Evolutionary conservation across 2,797 vertebrate genomes (phyloP).

Genomic region (Enteromius anoplus): DNA sequence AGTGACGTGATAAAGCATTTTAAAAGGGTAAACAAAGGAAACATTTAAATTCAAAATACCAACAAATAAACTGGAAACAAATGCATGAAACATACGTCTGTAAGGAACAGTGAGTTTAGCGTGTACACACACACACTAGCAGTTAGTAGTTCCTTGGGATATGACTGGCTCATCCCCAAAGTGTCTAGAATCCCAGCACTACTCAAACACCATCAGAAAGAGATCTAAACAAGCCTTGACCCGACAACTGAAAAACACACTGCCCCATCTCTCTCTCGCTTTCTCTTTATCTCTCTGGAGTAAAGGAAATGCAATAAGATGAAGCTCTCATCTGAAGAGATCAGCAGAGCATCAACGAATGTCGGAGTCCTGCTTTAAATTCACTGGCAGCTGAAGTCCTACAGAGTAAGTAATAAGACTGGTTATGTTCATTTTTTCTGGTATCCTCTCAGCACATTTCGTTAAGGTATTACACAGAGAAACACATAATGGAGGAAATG

Average conservation of each 20-base stretch:
- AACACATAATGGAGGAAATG: neutral
- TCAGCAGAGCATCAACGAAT: slow-evolving; percentile 30
- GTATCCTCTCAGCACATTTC: neutral
- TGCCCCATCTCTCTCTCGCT: neutral
- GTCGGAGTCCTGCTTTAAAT: slow-evolving; percentile 23
- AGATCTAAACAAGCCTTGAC: slow-evolving; percentile 29
- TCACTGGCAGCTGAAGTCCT: slow-evolving; percentile 4
- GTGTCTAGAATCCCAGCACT: slow-evolving; percentile 6
- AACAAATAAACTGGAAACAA: neutral
- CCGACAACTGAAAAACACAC: neutral
- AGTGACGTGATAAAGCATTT: neutral
- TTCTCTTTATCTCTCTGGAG: neutral
- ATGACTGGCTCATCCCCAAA: neutral
- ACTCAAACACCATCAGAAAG: slow-evolving; percentile 1
- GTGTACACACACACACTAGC: neutral
- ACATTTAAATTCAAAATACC: neutral
- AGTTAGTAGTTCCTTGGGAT: neutral
- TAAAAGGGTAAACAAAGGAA: neutral
- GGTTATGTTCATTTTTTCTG: slow-evolving; percentile 15
- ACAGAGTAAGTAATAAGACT: slow-evolving; percentile 20
- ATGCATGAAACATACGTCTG: neutral
- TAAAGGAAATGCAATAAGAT: slow-evolving; percentile 33
- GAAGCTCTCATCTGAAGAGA: slow-evolving; percentile 24
- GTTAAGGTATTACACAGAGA: neutral
- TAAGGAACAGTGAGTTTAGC: neutral